Percentiles rank a stretch among this genome's conserved stretches.
phyloP scores from a whole-genome alignment of 2,888 invertebrate genomes.

The Drosophila imparisetae region DNA sequence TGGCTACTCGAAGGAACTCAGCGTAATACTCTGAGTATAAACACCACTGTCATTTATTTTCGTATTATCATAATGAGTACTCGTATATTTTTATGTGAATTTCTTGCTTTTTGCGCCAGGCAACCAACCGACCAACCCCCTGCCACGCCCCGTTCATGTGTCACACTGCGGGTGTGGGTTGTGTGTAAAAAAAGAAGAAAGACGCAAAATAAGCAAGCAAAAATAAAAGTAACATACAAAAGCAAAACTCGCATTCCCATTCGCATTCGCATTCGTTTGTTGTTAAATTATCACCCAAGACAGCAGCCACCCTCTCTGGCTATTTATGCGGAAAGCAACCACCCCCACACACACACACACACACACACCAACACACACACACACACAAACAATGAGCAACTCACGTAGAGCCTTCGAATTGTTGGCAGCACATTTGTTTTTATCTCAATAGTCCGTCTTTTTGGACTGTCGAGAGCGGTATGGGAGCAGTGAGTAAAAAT shows the following conservation, averaged over 20 bases:
- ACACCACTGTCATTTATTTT: slow-evolving; percentile 82
- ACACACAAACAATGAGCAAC: slow-evolving; percentile 7
- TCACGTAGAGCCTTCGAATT: slow-evolving; percentile 28
- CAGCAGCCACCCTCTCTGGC: slow-evolving; percentile 53
- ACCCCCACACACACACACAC: slow-evolving; percentile 22
- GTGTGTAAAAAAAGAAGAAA: slow-evolving; percentile 55
- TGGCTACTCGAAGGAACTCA: slow-evolving; percentile 21
- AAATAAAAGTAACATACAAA: slow-evolving; percentile 70
- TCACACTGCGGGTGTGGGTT: slow-evolving; percentile 33
- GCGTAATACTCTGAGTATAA: slow-evolving; percentile 55
- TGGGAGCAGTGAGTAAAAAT: slow-evolving; percentile 23
- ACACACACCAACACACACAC: slow-evolving; percentile 9
- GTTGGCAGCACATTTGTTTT: slow-evolving; percentile 54
- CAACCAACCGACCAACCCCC: slow-evolving; percentile 6
- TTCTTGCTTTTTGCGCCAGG: slow-evolving; percentile 70
- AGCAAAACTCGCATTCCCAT: slow-evolving; percentile 61
- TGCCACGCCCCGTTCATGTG: slow-evolving; percentile 45
- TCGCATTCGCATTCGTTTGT: slow-evolving; percentile 69
- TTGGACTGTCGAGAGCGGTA: slow-evolving; percentile 5
- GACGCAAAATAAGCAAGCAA: slow-evolving; percentile 50
- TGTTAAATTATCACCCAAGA: slow-evolving; percentile 77
- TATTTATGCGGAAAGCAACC: slow-evolving; percentile 60
- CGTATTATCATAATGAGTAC: slow-evolving; percentile 82
- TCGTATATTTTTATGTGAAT: slow-evolving; percentile 82
- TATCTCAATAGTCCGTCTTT: slow-evolving; percentile 37